Evolutionary conservation across 2,888 invertebrate genomes (phyloP), one percentile per base, ranked within the genome.

Genomic region (Liposcelis brunnea): DNA sequence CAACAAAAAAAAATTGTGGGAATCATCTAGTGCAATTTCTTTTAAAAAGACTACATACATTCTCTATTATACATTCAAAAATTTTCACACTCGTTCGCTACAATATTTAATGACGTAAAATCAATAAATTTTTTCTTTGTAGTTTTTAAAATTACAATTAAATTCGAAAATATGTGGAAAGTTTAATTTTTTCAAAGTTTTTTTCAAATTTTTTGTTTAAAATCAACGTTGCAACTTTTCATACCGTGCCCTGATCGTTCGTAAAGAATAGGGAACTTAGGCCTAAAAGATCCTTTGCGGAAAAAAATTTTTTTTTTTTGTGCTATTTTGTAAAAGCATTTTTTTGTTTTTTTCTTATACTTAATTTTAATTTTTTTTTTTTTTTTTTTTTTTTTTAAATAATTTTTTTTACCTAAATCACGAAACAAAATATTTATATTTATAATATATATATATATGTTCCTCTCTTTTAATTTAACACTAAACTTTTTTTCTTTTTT

Each of bases 191-290:
- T 26, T 26, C 4, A 26, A 26, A 26, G 8, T 26, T 26, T 26
- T 26, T 26, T 26, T 26, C 26, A 26, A 26, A 8, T 26, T 26
- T 26, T 26, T 26, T 10, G 35, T 35, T 40, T 40, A 18, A 40
- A 21, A 19, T 40, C 40, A 40, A 40, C 40, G 16, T 40, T 40
- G 40, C 40, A 40, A 40, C 40, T 40, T 40, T 40, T 14, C 40
- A 40, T 40, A 40, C 40, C 40, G 40, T 40, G 40, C 40, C 40
- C 26, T 26, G 26, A 26, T 26, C 26, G 26, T 26, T 26, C 40
- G 19, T 40, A 18, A 19, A 18, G 40, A 40, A 19, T 40, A 40
- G 40, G 40, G 40, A 40, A 40, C 40, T 21, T 40, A 40, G 40
- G 19, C 40, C 40, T 40, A 40, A 14, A 19, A 18, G 12, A 19